Percentiles rank a stretch among this genome's conserved stretches.
Conservation (phyloP, 2,113 vertebrate species). For the Sceloporus undulatus region DNA sequence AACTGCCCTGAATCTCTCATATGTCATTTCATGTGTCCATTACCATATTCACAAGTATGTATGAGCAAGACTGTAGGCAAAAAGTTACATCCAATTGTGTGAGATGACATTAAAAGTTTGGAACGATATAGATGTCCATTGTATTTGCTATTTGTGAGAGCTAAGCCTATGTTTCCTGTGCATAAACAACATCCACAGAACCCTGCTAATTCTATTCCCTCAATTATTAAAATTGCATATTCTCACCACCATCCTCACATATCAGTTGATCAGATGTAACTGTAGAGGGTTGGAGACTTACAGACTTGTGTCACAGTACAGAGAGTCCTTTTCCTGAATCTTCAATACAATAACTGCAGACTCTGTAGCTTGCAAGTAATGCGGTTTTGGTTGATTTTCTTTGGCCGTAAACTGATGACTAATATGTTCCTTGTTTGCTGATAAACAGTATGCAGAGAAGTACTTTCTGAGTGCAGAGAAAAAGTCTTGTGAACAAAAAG, state of each 20-base stretch:
- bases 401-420: slow-evolving; percentile 8
- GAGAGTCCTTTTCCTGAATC: not conserved
- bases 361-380: not conserved
- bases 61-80: no score
- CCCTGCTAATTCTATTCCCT: not conserved
- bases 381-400: not conserved
- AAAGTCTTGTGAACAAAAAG: not conserved
- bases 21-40: not conserved
- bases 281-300: not conserved
- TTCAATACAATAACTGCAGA: not conserved
- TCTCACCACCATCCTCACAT: not conserved
- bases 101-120: not conserved
- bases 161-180: not conserved
- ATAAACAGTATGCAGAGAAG: not conserved
- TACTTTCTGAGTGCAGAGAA: not conserved
- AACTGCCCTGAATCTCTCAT: no score
- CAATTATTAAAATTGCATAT: not conserved
- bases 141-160: not conserved
- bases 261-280: not conserved
- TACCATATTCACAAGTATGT: no score
- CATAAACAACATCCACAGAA: not conserved
- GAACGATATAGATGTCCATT: not conserved
- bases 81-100: not conserved
- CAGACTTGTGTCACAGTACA: not conserved
- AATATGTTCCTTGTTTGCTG: not conserved